Base-by-base conservation (phyloP, 2,113 vertebrate genomes). In the Cephalophus harveyi region DNA sequence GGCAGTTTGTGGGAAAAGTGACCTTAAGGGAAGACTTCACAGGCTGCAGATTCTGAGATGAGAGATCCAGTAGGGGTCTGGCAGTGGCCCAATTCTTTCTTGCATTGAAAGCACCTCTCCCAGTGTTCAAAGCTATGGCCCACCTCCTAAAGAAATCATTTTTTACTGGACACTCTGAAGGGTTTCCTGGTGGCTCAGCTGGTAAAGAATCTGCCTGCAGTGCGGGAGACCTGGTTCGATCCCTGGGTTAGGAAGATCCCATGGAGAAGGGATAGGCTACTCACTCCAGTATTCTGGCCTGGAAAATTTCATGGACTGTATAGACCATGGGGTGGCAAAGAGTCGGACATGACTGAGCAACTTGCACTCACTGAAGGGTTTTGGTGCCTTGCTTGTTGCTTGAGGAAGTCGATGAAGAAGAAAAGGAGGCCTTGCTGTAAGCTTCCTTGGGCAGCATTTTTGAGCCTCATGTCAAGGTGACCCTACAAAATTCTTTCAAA, bases 61-160 rank as follows among this genome's bases (percentile, higher is more conserved):
- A 76, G 95, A 95, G 83, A 83, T 87, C 60, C 60, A 86, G 94
- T 54, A 91, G 83, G 95, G 62, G 17, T 95, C 96, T 96, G 95
- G 89, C 89, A 96, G 30, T 94, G 64, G 21, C 40, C 40, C 78
- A 95, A 12, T 94, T 95, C 36, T 88, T 93, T 85, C 40, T 87
- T 79, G 46, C 16, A 59, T 83, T 64, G 50, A 94, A 90, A 88
- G 59, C 52, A 82, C 40, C 52, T 96, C 60, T 17, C 82, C n/a
- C 64, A 67, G 55, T 82, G 30, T 96, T 94, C 52, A 94, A 94
- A 96, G 27, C 13, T 82, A 40, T 94, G 30, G 30, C 60, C 30
- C 84, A 36, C 17, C 40, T 91, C 64, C 54, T 91, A 86, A 91
- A 36, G 67, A 95, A 97, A 82, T 19, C 23, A 64, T 94, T 94